Base-by-base conservation (phyloP, 2,113 vertebrate species). In the Gopherus flavomarginatus region DNA sequence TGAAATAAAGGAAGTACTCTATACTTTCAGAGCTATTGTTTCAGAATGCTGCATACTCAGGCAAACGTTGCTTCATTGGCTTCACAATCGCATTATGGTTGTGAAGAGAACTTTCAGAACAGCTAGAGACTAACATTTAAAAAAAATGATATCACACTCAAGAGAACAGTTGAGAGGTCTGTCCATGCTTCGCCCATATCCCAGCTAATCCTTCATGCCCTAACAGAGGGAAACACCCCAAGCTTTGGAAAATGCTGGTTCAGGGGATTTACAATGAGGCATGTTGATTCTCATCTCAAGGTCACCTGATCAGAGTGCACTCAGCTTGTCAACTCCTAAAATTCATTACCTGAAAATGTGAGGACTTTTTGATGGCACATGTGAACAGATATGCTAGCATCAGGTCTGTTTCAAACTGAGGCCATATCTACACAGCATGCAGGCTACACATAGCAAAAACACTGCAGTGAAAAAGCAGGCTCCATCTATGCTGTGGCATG, bases 151-250 rank as follows among this genome's bases (percentile, higher is more conserved):
- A 59, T 29, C 57, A 59, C 27, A 16, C 59, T 16, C 29, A 62
- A 62, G 59, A 35, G 62, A 35, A 31, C 31, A 65, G 4, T 17
- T 65, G 8, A 91, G n/a, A 13, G 2, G 53, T 85, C 47, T 88
- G 4, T 35, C 14, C 65, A 31, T 54, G 79, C 54, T 16, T 8
- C 69, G 26, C 26, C 38, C 81, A 44, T 31, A 29, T 7, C 8
- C 65, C 79, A 65, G 29, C 57, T 29, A 31, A 27, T 59, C 10
- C 10, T 54, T 80, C 11, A 56, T 91, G 11, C 62, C 38, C 31
- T 17, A 47, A 50, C 2, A 56, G 24, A 0, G 0, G 50, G 42
- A 88, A 13, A 1, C 0, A 4, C 0, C 2, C 2, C 5, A 87
- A 22, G 11, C 11, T 90, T 87, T 80, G 79, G 14, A n/a, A 94